Conservation (phyloP, 2,888 invertebrate genomes). For the Galerucella pusilla region DNA sequence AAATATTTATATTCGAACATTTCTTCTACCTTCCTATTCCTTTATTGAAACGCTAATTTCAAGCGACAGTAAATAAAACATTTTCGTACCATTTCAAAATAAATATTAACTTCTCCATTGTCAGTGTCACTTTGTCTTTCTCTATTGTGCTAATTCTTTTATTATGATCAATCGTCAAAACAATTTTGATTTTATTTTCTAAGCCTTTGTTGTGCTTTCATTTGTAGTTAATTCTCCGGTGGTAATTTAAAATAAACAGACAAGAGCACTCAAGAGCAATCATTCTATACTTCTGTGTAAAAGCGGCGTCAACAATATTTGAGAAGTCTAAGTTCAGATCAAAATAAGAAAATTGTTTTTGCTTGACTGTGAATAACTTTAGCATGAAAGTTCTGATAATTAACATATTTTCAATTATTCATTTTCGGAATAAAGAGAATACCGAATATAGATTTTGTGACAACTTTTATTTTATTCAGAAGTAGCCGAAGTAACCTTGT, state of each 20-base stretch:
- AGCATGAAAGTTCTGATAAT: no score
- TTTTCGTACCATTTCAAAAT: no score
- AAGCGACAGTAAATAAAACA: no score
- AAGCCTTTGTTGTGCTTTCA: not conserved
- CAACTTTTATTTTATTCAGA: no score
- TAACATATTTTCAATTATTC: not conserved
- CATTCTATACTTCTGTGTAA: not conserved
- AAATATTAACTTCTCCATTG: not conserved
- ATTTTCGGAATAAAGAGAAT: not conserved
- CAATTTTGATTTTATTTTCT: not conserved
- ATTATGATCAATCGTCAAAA: not conserved
- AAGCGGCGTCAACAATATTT: not conserved
- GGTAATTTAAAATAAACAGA: not conserved
- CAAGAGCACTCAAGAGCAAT: not conserved
- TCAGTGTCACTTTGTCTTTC: not conserved
- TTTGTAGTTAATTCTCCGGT: not conserved
- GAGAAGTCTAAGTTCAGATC: not conserved
- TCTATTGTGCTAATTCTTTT: not conserved
- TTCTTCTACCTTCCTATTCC: no score
- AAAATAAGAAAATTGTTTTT: not conserved
- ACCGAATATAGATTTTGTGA: no score
- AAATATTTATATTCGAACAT: no score
- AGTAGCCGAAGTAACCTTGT: no score
- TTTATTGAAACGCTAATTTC: no score
- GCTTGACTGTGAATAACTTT: no score